Evolutionary conservation across 2,113 vertebrate genomes (phyloP).

Genomic region (Tupaia tana): DNA sequence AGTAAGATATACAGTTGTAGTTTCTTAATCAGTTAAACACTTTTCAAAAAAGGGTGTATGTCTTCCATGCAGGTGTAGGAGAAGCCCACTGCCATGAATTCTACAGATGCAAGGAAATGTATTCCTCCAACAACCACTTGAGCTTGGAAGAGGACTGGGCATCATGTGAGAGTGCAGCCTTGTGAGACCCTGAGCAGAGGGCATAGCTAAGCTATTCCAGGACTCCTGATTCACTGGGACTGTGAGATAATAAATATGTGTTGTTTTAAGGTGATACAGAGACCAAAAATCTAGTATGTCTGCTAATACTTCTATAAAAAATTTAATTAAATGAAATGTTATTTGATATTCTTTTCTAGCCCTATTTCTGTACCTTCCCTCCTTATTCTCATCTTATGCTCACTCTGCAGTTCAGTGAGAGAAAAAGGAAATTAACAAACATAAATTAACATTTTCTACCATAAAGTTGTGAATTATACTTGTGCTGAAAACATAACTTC

Average conservation of each 20-base stretch:
- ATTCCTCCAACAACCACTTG: not conserved
- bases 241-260: not conserved
- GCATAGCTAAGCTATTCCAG: not conserved
- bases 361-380: not conserved
- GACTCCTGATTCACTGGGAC: accelerated
- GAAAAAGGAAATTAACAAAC: not conserved
- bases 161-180: not conserved
- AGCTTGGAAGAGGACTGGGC: not conserved
- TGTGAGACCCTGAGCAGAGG: not conserved
- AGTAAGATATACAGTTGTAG: not conserved
- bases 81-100: not conserved
- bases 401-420: not conserved
- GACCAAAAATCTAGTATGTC: not conserved
- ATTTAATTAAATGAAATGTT: not conserved
- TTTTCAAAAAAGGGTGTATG: not conserved
- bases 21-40: not conserved
- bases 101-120: not conserved
- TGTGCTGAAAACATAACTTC: not conserved
- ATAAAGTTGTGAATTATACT: not conserved
- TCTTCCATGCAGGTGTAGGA: not conserved
- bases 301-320: not conserved
- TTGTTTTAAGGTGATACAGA: not conserved
- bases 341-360: not conserved
- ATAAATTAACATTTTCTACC: not conserved
- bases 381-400: not conserved